Conservation (phyloP, 2,113 vertebrate species). For the Brachypodius melanocephalos region DNA sequence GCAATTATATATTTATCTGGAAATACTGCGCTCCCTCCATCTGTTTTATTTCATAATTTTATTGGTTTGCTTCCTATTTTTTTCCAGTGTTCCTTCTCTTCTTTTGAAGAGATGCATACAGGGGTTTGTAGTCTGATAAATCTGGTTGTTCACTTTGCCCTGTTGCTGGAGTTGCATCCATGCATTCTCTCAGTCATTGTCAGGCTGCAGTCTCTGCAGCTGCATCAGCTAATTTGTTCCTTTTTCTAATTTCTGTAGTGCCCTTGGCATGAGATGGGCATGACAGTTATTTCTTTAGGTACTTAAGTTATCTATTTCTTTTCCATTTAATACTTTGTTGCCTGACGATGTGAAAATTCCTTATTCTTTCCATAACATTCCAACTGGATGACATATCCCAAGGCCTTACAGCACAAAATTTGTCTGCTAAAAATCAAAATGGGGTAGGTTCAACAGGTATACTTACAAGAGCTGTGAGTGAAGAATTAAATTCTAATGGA, state of each 20-base stretch:
- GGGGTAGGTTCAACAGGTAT: neutral
- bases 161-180: neutral
- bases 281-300: neutral
- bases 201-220: neutral
- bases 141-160: rapidly evolving
- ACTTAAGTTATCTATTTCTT: neutral
- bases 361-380: neutral
- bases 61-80: neutral
- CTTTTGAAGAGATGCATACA: neutral
- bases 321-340: neutral
- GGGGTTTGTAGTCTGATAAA: neutral
- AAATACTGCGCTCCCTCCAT: neutral
- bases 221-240: neutral
- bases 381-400: neutral
- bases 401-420: neutral
- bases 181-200: neutral
- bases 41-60: neutral
- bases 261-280: neutral
- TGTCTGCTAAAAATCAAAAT: neutral
- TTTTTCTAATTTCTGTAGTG: neutral
- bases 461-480: rapidly evolving
- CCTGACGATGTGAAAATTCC: neutral
- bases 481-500: neutral
- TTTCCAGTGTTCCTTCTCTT: neutral
- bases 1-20: neutral